Conservation (phyloP, 2,113 vertebrate species). For the Grallaria varia region DNA sequence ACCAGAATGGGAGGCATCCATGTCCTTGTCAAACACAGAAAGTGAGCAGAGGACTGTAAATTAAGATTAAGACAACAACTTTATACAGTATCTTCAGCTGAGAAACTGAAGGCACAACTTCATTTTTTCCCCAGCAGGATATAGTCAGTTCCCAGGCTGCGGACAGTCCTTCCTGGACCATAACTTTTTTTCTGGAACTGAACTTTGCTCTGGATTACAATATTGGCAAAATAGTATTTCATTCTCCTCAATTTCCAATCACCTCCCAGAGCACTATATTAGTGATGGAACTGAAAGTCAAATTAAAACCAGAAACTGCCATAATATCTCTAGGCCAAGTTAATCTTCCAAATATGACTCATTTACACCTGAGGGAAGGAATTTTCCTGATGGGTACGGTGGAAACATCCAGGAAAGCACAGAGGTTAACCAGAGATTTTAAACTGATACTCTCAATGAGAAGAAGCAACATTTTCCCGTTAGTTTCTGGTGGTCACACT, state of each 20-base stretch:
- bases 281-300: background rate
- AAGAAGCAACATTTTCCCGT: background rate
- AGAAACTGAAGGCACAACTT: background rate
- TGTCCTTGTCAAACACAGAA: background rate
- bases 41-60: background rate
- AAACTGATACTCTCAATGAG: background rate
- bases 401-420: background rate
- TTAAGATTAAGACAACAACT: background rate
- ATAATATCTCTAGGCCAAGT: background rate
- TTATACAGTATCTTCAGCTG: background rate
- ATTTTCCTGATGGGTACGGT: background rate
- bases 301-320: background rate
- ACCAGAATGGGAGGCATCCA: background rate
- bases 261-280: background rate
- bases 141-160: background rate
- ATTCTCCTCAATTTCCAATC: background rate
- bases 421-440: background rate
- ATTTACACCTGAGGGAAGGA: background rate
- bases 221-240: background rate
- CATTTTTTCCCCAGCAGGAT: background rate
- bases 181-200: background rate
- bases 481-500: slow-evolving; percentile 48
- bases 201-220: background rate
- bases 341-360: background rate
- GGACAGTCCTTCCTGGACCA: background rate